phyloP scores from a whole-genome alignment of 1,140 invertebrate species.

The Cyrtorhinus lividipennis region DNA sequence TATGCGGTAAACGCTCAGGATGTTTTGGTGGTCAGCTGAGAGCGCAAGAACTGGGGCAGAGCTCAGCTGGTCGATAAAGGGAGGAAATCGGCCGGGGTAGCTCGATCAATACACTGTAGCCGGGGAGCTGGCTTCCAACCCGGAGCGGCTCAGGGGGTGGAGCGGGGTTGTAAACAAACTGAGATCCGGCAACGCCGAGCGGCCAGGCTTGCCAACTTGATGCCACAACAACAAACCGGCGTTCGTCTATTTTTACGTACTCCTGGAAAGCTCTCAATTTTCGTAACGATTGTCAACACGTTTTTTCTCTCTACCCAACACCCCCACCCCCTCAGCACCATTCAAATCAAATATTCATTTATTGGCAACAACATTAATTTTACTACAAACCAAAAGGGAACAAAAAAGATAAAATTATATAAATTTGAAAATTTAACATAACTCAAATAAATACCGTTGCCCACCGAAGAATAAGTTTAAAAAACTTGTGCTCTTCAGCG shows the following conservation, averaged over 20 bases:
- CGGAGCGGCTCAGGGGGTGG: not conserved
- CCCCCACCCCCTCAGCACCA: too few species aligned
- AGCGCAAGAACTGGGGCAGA: not conserved
- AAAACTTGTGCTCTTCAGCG: too few species aligned
- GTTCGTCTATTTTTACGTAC: not conserved
- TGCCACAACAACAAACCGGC: not conserved
- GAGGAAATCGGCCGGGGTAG: not conserved
- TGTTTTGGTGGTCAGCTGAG: constrained; percentile 7
- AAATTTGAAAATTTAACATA: too few species aligned
- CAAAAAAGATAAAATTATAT: too few species aligned
- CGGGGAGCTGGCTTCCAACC: not conserved
- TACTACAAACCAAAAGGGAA: too few species aligned
- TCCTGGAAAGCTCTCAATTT: not conserved
- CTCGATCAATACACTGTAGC: not conserved
- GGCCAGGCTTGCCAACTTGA: not conserved
- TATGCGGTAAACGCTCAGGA: not conserved
- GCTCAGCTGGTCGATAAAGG: constrained; percentile 6
- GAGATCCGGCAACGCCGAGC: not conserved
- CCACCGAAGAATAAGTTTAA: too few species aligned
- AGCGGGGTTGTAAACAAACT: constrained; percentile 1
- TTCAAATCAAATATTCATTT: too few species aligned
- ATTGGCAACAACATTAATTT: too few species aligned
- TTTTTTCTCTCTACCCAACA: too few species aligned
- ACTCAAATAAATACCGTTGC: too few species aligned
- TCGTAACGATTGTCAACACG: too few species aligned